Conservation (phyloP, 2,888 invertebrate species). For the Tinea semifulvella region DNA sequence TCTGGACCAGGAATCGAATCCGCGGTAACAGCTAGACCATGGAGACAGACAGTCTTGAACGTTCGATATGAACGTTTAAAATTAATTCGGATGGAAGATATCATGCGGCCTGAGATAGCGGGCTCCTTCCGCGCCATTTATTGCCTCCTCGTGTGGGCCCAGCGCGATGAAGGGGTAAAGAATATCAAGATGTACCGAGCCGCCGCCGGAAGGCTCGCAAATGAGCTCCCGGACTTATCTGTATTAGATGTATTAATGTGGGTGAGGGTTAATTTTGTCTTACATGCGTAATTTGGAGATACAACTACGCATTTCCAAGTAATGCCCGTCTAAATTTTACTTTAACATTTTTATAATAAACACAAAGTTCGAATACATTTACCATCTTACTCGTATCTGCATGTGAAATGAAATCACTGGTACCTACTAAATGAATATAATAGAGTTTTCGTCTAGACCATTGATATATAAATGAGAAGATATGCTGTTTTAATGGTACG, state of each 20-base stretch:
- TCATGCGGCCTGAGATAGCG: slow-evolving; percentile 56
- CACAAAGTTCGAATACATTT: background rate
- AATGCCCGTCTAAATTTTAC: slow-evolving; percentile 6
- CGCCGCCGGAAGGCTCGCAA: slow-evolving; percentile 64
- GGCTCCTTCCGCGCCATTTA: slow-evolving; percentile 64
- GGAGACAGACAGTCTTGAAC: too few species aligned
- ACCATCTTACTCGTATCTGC: background rate
- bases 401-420: background rate
- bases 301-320: slow-evolving; percentile 27
- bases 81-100: slow-evolving; percentile 68
- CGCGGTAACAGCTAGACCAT: too few species aligned
- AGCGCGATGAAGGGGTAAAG: slow-evolving; percentile 56
- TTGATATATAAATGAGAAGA: too few species aligned
- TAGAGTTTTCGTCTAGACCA: too few species aligned
- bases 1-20: too few species aligned
- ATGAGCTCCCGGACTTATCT: slow-evolving; percentile 67
- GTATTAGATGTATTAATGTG: slow-evolving; percentile 62
- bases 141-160: slow-evolving; percentile 61
- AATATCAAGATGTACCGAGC: slow-evolving; percentile 66
- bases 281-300: slow-evolving; percentile 64
- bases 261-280: slow-evolving; percentile 65
- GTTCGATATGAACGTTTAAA: slow-evolving; percentile 45
- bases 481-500: too few species aligned
- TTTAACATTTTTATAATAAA: background rate
- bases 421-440: too few species aligned